Evolutionary conservation across 2,797 vertebrate species (phyloP), one percentile per base, ranked within the genome.

Genomic region (Sitta carolinensis): DNA sequence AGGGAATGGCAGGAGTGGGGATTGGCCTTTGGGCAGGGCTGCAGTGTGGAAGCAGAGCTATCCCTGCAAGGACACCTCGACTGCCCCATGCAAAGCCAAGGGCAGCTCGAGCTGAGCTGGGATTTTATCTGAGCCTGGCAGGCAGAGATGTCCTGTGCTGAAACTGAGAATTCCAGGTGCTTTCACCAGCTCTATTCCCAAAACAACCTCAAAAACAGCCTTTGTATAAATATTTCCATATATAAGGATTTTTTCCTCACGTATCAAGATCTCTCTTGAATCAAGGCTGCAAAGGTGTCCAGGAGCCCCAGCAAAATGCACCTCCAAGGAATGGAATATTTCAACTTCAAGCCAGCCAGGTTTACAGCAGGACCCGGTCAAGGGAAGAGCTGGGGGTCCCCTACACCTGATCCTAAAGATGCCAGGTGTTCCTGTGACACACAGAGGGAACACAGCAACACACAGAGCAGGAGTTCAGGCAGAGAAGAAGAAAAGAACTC

Each of bases 41-140:
- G 52, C 51, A 43, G 9, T 77, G 90, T 67, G 88, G 73, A 59
- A 73, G 61, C 68, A 67, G 91, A 63, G 36, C 61, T 88, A 61
- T 54, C 54, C 79, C 57, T 67, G 50, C 54, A 55, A 23, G 61
- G 57, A 40, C 26, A 15, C 55, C 50, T n/a, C 36, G 27, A 3
- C 17, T 61, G 27, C 11, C 8, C 23, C 4, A 0, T 23, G 40
- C 67, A 66, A n/a, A 69, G 6, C 70, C 84, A 43, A 59, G 75
- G 62, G 6, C 50, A 64, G 50, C 61, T 14, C n/a, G 0, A 32
- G 61, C 63, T 77, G 7, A 82, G 40, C 38, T 7, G 51, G 18
- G 42, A 10, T 59, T 77, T 48, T 7, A n/a, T 5, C 7, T 13
- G 32, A 85, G 36, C 61, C 57, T n/a, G 42, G 57, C 87, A 74